Percentiles rank a stretch among this genome's conserved stretches.
These are phyloP conservation scores for Nicator chloris DNA, from an alignment of 2,113 vertebrate genomes.

Conservation along the genomic window DNA sequence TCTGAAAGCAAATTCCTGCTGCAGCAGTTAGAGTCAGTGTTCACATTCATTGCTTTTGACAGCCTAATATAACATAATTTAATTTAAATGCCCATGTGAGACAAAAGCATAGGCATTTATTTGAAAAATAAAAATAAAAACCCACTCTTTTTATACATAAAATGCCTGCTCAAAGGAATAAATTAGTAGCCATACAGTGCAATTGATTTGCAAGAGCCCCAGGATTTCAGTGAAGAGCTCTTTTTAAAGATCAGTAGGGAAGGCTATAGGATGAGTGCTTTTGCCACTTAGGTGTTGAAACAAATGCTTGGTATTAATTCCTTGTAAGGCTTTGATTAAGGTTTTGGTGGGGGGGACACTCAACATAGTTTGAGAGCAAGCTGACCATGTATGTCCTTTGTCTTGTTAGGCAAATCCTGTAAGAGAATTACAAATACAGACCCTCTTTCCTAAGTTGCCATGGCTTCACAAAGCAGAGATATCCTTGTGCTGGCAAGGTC, in stretches of 20 bases:
- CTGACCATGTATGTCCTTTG: neutral
- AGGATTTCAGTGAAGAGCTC: neutral
- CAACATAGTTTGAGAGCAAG: neutral
- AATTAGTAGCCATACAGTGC: neutral
- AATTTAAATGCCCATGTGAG: constrained; percentile 6
- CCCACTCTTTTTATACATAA: neutral
- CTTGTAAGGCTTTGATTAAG: neutral
- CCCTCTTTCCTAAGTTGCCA: neutral
- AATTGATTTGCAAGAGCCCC: neutral
- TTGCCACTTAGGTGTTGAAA: neutral
- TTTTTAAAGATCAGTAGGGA: neutral
- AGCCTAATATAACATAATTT: constrained; percentile 2
- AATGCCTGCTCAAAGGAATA: neutral
- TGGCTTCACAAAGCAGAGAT: neutral
- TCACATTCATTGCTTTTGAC: constrained; percentile 42
- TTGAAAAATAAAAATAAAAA: neutral
- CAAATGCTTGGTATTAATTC: neutral
- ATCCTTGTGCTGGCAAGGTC: rapidly evolving
- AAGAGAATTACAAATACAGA: neutral
- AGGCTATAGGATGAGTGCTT: neutral
- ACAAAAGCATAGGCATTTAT: neutral
- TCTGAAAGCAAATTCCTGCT: constrained; percentile 15
- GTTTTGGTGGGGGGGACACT: neutral
- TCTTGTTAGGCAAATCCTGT: neutral
- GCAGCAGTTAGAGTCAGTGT: neutral